These are phyloP conservation scores for Tetrao urogallus DNA, from an alignment of 2,113 vertebrate genomes.

Conservation along the genomic window DNA sequence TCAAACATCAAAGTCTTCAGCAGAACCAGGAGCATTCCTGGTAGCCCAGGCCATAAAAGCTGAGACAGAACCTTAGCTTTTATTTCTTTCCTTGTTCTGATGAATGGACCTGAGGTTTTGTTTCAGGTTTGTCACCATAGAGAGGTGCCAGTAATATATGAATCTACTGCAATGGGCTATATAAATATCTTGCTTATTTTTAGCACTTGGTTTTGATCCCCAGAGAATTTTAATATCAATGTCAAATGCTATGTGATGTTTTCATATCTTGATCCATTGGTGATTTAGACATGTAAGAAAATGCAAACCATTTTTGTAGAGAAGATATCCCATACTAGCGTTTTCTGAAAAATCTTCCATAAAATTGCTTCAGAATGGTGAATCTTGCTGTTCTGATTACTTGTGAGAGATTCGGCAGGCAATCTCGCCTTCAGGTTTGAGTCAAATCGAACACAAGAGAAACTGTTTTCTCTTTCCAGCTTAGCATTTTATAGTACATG, in stretches of 20 bases:
- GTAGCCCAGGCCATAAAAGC: background rate
- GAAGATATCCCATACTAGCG: background rate
- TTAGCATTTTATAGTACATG: background rate
- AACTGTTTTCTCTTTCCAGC: background rate
- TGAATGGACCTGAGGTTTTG: background rate
- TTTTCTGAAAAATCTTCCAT: background rate
- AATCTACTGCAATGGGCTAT: background rate
- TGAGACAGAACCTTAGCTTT: background rate
- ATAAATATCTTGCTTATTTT: constrained; percentile 47
- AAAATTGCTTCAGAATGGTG: background rate
- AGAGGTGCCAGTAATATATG: background rate
- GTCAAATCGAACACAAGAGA: background rate
- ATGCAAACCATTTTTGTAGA: background rate
- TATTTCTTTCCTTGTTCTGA: background rate
- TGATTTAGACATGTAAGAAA: constrained; percentile 9
- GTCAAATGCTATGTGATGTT: constrained; percentile 38
- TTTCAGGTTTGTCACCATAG: constrained; percentile 4
- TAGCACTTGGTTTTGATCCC: constrained; percentile 53
- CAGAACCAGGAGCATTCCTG: background rate
- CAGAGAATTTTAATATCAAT: constrained; percentile 56
- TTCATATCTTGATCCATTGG: background rate
- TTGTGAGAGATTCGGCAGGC: background rate
- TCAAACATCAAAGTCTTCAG: background rate
- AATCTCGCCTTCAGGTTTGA: background rate
- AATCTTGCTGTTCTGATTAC: background rate